Conservation (phyloP, 1,140 invertebrate species). For the Drosophila azteca region DNA sequence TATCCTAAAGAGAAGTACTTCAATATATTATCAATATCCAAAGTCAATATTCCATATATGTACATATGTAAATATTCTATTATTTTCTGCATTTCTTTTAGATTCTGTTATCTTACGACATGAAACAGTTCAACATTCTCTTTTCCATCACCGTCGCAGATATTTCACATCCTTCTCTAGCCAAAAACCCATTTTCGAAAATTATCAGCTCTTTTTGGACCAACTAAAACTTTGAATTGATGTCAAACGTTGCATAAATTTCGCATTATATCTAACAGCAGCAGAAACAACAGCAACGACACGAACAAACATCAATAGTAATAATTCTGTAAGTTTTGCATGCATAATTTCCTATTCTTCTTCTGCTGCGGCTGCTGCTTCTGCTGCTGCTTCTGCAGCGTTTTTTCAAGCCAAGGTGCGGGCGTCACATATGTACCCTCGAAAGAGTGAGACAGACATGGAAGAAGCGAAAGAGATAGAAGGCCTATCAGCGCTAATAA, state of each 20-base stretch:
- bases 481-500: conserved; percentile 67
- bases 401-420: conserved; percentile 59
- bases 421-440: conserved; percentile 45
- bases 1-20: too few relatives aligned
- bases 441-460: neutral
- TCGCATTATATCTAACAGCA: conserved; percentile 54
- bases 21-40: too few relatives aligned
- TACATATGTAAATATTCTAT: too few relatives aligned
- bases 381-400: conserved; percentile 1
- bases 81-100: too few relatives aligned
- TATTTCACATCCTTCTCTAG: conserved; percentile 14
- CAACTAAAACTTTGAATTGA: conserved; percentile 44
- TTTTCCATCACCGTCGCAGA: conserved; percentile 15
- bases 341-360: conserved; percentile 61
- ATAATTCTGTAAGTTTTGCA: conserved; percentile 53
- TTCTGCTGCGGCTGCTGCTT: neutral
- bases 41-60: too few relatives aligned
- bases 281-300: conserved; percentile 17
- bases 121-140: neutral
- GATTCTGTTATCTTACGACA: too few relatives aligned
- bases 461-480: conserved; percentile 6
- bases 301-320: conserved; percentile 45
- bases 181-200: neutral
- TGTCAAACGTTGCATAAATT: conserved; percentile 78
- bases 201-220: conserved; percentile 19